A percentile compares a stretch with the other conserved stretches of the same genome.
Conservation (phyloP, 2,113 vertebrate species). For the Amphilophus citrinellus region DNA sequence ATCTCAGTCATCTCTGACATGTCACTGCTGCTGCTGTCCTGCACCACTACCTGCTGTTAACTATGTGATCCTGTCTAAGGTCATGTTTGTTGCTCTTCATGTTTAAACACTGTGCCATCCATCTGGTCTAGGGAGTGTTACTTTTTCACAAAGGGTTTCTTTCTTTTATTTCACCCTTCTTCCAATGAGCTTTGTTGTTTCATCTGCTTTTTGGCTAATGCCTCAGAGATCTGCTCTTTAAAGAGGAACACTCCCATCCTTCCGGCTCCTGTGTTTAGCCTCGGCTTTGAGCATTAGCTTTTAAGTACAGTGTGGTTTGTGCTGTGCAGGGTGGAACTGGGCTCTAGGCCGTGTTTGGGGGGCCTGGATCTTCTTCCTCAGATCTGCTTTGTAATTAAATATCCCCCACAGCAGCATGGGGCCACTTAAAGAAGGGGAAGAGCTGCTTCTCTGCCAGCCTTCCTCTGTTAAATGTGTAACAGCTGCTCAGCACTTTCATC, state of each 20-base stretch:
- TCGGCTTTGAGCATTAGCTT: constrained; percentile 48
- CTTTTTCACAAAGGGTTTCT: neutral
- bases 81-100: neutral
- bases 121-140: constrained; percentile 1
- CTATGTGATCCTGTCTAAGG: neutral
- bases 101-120: neutral
- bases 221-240: constrained; percentile 48
- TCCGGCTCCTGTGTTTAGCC: constrained; percentile 54
- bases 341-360: constrained; percentile 29
- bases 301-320: constrained; percentile 51
- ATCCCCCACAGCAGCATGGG: constrained; percentile 34
- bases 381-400: constrained; percentile 75
- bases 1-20: neutral
- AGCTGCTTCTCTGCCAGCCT: constrained; percentile 39
- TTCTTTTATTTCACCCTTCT: constrained; percentile 2
- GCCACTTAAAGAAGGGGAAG: constrained; percentile 30
- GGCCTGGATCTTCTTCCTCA: constrained; percentile 41
- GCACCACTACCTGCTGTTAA: neutral
- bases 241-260: constrained; percentile 66
- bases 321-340: constrained; percentile 42
- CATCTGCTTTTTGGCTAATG: constrained; percentile 45
- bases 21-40: neutral
- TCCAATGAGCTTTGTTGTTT: constrained; percentile 38
- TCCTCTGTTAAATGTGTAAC: constrained; percentile 75
- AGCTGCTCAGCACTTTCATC: constrained; percentile 68